A percentile compares a stretch with the other conserved stretches of the same genome.
Conservation (phyloP, 2,888 invertebrate genomes). For the Agrotis exclamationis region DNA sequence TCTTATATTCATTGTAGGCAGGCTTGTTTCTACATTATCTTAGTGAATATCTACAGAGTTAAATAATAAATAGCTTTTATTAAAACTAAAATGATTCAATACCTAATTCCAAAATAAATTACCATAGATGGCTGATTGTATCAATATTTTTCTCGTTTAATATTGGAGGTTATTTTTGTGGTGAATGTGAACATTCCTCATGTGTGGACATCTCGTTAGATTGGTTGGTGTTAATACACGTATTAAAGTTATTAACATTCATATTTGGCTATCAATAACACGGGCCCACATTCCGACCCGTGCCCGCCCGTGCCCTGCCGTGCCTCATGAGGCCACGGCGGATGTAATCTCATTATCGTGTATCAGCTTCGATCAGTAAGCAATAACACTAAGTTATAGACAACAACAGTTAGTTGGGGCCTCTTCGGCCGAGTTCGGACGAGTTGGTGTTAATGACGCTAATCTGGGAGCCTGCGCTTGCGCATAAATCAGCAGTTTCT, state of each 20-base stretch:
- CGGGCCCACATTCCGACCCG: constrained; percentile 53
- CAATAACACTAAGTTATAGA: constrained; percentile 61
- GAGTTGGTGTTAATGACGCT: constrained; percentile 33
- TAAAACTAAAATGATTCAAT: constrained; percentile 12
- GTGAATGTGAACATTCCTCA: constrained; percentile 20
- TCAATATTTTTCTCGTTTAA: constrained; percentile 5
- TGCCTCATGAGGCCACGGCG: constrained; percentile 25
- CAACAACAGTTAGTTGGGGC: constrained; percentile 54
- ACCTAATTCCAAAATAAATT: constrained; percentile 27
- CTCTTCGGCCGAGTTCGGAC: constrained; percentile 17
- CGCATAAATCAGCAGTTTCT: constrained; percentile 47
- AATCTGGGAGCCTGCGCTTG: constrained; percentile 38
- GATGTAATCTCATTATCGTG: constrained; percentile 59
- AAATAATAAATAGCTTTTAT: constrained; percentile 17
- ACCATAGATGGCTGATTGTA: constrained; percentile 20
- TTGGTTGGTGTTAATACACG: constrained; percentile 40
- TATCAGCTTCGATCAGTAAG: constrained; percentile 50
- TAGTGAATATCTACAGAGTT: constrained; percentile 5
- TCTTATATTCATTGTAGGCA: neutral
- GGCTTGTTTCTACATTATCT: constrained; percentile 24
- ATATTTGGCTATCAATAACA: constrained; percentile 34
- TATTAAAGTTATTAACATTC: constrained; percentile 51
- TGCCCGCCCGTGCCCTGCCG: constrained; percentile 9
- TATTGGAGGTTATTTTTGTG: neutral
- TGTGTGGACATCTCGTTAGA: constrained; percentile 7